phyloP scores from a whole-genome alignment of 1,140 invertebrate species.

The Phenacoccus solenopsis region DNA sequence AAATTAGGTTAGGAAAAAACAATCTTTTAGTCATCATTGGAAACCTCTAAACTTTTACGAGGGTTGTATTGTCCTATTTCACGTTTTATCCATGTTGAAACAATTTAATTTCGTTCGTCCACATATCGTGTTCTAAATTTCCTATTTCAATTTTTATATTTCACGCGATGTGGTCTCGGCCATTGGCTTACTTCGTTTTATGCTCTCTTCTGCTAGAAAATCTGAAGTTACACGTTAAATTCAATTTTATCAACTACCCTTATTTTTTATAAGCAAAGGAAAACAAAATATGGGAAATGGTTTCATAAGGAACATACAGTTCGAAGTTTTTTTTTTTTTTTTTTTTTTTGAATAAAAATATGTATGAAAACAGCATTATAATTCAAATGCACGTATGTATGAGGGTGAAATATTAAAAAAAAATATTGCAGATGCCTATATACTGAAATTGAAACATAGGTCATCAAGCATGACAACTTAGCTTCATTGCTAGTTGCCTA shows the following conservation, averaged over 20 bases:
- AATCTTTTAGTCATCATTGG: background rate
- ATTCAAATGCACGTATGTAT: too few relatives aligned
- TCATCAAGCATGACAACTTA: too few relatives aligned
- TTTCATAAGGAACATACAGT: too few relatives aligned
- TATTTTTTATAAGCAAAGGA: background rate
- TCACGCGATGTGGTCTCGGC: constrained; percentile 6
- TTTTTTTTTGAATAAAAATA: background rate
- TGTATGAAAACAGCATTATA: background rate
- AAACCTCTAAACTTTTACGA: background rate
- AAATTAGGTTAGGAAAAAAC: background rate
- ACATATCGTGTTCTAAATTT: constrained; percentile 13
- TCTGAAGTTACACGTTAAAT: background rate
- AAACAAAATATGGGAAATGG: background rate
- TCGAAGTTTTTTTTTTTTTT: background rate
- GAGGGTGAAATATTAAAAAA: too few relatives aligned
- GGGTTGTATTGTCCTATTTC: background rate
- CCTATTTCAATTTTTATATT: constrained; percentile 17
- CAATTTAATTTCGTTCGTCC: constrained; percentile 10
- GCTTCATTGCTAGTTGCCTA: too few relatives aligned
- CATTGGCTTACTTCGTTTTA: background rate
- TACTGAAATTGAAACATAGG: too few relatives aligned
- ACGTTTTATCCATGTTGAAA: constrained; percentile 7
- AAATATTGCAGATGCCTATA: too few relatives aligned
- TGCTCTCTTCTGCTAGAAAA: background rate
- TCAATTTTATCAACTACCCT: background rate